Percentiles rank a stretch among this genome's conserved stretches.
These are phyloP conservation scores for Matsumyia berberina DNA, from an alignment of 2,888 invertebrate genomes.

Conservation along the genomic window DNA sequence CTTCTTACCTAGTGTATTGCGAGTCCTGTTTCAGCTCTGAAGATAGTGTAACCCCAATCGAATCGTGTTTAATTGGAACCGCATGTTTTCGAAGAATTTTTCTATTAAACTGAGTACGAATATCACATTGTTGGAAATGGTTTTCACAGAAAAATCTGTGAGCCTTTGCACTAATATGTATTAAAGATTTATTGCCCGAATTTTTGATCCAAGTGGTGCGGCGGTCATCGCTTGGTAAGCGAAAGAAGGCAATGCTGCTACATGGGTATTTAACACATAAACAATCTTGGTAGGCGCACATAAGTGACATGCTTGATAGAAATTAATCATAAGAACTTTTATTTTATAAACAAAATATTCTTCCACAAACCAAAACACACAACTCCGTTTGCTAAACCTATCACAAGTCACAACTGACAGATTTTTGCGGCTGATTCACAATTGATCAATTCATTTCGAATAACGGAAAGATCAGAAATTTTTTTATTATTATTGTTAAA, in stretches of 20 bases:
- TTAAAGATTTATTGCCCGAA: constrained; percentile 78
- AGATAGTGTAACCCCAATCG: neutral
- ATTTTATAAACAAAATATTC: neutral
- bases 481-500: too few relatives aligned
- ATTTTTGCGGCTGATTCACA: too few relatives aligned
- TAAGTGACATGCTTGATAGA: constrained; percentile 38
- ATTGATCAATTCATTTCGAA: too few relatives aligned
- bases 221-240: constrained; percentile 77
- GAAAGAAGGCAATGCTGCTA: constrained; percentile 77
- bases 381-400: too few relatives aligned
- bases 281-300: constrained; percentile 62
- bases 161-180: constrained; percentile 55
- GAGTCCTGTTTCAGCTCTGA: neutral
- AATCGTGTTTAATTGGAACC: constrained; percentile 67
- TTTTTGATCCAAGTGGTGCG: constrained; percentile 78
- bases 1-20: neutral
- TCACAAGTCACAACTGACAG: too few relatives aligned
- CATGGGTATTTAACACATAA: constrained; percentile 63
- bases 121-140: constrained; percentile 77
- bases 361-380: too few relatives aligned
- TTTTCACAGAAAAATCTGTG: constrained; percentile 78
- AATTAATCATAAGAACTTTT: neutral
- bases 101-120: constrained; percentile 77
- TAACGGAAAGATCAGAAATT: too few relatives aligned
- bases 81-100: constrained; percentile 77